Percentiles rank a stretch among this genome's conserved stretches.
Conservation (phyloP, 2,113 vertebrate genomes). For the Poeciliopsis retropinna region DNA sequence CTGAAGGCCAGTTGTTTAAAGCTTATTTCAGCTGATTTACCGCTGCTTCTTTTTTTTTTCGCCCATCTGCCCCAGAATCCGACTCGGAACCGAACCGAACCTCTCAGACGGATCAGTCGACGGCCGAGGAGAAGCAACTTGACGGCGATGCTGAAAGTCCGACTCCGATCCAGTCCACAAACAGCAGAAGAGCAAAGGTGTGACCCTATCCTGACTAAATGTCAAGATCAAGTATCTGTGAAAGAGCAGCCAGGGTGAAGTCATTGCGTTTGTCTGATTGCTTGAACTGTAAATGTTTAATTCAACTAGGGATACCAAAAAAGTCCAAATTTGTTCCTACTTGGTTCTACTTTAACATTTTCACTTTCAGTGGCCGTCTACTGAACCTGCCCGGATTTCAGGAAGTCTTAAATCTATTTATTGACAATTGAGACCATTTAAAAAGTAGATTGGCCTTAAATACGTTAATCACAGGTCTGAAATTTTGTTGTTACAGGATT, state of each 20-base stretch:
- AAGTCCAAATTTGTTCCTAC: not conserved
- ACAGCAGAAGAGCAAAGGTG: conserved; percentile 70
- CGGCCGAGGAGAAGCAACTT: conserved; percentile 32
- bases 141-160: conserved; percentile 1
- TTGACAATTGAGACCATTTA: no score
- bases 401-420: no score
- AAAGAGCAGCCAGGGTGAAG: not conserved
- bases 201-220: not conserved
- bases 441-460: no score
- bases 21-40: no score
- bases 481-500: no score
- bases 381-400: no score
- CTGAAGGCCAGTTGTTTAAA: not conserved
- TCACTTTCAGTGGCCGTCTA: no score
- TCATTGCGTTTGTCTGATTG: not conserved
- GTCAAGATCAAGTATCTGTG: not conserved
- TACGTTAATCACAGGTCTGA: no score
- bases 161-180: conserved; percentile 11
- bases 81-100: not conserved
- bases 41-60: no score
- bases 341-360: not conserved
- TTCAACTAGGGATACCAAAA: not conserved
- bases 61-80: conserved; percentile 17
- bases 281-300: not conserved
- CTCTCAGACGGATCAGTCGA: not conserved